phyloP scores from a whole-genome alignment of 2,113 vertebrate species.

The Canis aureus region DNA sequence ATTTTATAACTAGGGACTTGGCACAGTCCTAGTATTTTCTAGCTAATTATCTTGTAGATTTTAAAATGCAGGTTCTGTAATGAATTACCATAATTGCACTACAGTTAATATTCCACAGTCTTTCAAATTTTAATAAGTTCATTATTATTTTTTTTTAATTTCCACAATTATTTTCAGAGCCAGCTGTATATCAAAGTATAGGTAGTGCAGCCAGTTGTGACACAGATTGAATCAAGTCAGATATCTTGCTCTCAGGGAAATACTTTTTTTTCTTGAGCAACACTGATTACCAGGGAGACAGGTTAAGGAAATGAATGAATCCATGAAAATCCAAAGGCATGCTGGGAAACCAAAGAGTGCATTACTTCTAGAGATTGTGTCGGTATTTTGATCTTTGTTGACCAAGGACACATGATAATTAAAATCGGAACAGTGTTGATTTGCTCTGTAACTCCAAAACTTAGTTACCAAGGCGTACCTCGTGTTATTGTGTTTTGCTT shows the following conservation, averaged over 20 bases:
- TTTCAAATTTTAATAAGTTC: not conserved
- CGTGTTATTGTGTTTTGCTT: not conserved
- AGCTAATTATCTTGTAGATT: not conserved
- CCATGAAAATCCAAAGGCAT: not conserved
- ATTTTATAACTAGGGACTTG: not conserved
- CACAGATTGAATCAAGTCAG: not conserved
- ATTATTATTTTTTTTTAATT: not conserved
- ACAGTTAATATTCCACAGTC: not conserved
- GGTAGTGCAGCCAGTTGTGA: not conserved
- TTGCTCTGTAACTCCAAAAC: not conserved
- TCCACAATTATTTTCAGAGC: not conserved
- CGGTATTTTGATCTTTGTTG: not conserved
- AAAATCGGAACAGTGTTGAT: not conserved
- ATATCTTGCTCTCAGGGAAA: not conserved
- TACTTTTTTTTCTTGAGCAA: not conserved
- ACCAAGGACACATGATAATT: slow-evolving; percentile 9
- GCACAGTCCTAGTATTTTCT: not conserved
- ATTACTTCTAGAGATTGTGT: not conserved
- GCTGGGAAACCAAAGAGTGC: not conserved
- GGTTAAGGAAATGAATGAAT: slow-evolving; percentile 36
- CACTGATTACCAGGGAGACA: not conserved
- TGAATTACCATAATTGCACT: not conserved
- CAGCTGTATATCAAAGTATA: not conserved
- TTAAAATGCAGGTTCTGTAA: not conserved
- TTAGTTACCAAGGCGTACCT: not conserved